Percentiles rank a stretch among this genome's conserved stretches.
Evolutionary conservation across 2,888 invertebrate species (phyloP).

Genomic region (Hartigia nigra): DNA sequence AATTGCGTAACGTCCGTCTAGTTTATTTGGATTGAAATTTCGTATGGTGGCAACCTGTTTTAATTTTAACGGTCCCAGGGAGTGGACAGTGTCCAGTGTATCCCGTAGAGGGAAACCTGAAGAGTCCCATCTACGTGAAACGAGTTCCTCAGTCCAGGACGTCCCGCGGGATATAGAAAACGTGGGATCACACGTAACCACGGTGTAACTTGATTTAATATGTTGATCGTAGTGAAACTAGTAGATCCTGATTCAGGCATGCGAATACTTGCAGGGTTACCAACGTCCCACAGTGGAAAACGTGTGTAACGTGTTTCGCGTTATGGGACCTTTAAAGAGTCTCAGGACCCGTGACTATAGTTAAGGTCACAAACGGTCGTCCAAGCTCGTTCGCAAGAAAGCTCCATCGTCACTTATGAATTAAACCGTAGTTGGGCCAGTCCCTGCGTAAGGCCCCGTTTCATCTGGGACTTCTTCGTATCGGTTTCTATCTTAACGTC

Average conservation of each 20-base stretch:
- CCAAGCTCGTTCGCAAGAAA: background rate
- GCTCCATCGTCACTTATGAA: constrained; percentile 15
- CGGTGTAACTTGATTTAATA: constrained; percentile 45
- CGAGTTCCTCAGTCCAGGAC: constrained; percentile 38
- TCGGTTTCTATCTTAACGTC: background rate
- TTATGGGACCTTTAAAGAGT: constrained; percentile 46
- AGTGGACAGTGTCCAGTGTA: constrained; percentile 9
- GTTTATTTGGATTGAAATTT: background rate
- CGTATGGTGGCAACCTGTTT: background rate
- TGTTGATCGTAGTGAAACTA: constrained; percentile 33
- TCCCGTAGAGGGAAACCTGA: constrained; percentile 4
- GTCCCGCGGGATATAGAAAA: constrained; percentile 37
- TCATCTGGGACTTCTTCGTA: background rate
- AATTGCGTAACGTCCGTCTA: background rate
- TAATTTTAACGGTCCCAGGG: background rate
- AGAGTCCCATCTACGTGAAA: constrained; percentile 25
- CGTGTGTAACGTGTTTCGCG: constrained; percentile 54
- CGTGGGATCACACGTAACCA: constrained; percentile 37
- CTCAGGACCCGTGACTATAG: constrained; percentile 39
- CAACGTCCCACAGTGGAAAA: constrained; percentile 28
- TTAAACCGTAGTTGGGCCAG: background rate
- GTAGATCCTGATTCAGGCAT: constrained; percentile 22
- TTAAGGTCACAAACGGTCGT: constrained; percentile 47
- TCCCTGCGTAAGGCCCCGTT: background rate
- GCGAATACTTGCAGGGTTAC: constrained; percentile 20